Evolutionary conservation across 2,113 vertebrate genomes (phyloP), one percentile per base, ranked within the genome.

Genomic region (Triplophysa tibetana): DNA sequence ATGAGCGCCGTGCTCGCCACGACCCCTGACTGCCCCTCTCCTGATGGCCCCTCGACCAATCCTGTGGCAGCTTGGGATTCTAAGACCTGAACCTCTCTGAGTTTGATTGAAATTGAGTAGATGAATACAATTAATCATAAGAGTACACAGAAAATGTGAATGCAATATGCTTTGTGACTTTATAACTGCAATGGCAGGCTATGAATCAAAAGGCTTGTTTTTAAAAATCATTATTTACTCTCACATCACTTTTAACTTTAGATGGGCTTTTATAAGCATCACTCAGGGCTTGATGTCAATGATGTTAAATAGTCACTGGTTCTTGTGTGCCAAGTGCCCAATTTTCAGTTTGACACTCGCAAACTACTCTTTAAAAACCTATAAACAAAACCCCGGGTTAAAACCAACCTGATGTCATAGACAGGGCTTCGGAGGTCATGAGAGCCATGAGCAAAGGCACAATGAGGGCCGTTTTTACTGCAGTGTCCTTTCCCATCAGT

Each of bases 401-500:
- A 11, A 74, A 50, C 24, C 9, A 77, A 99, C 97, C 97, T 96
- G 89, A 98, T 96, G 84, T 99, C 97, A 11, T 96, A 99, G 43
- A 98, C 96, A 0, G 97, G 96, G 45, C 94, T 95, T 83, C 97
- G 96, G 1, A 99, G 93, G 88, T 99, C 97, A 64, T 98, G 97
- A 41, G 97, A 97, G n/a, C 97, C 97, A 0, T 99, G 97, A 74
- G 97, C 97, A 1, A 99, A 99, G 1, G 97, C 97, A 10, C 97
- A 99, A 90, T 99, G 97, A 43, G 95, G 95, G 76, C 97, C 97
- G 0, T 99, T 99, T 86, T 98, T 99, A 12, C 95, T 96, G 91
- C 97, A 99, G 92, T 98, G 96, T 82, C 97, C 97, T 88, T 98
- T 98, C 0, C 95, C 92, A 87, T 99, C 97, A 0, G 97, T 99